Evolutionary conservation across 2,888 invertebrate genomes (phyloP), one percentile per base, ranked within the genome.

Genomic region (Ametastegia equiseti): DNA sequence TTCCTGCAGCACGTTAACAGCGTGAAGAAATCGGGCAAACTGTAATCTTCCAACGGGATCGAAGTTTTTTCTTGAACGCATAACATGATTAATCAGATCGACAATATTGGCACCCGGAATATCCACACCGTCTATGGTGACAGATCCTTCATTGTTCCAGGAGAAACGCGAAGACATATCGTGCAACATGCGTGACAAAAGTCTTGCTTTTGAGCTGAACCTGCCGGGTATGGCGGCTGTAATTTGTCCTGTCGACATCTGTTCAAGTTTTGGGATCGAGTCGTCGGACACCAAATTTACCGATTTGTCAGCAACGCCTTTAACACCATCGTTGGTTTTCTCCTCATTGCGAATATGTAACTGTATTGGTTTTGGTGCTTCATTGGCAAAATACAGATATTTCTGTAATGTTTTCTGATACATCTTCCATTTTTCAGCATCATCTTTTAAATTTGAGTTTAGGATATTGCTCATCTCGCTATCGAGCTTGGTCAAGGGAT

Each of bases 1-100:
- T 23, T 69, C 69, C 42, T 45, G 19, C 2, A 27, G 69, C 23
- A 45, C 30, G 42, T 69, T 42, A 13, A 45, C 45, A 23, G 69
- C 69, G 78, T 45, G 63, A 42, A 82, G 60, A 75, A 82, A 73
- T n/a, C 30, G 60, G 4, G 81, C 81, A 33, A 83, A 80, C 13
- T 75, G 27, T 7, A 0, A 13, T 11, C 75, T 19, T 1, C 80
- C 80, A 0, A 50, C 42, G 1, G 81, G 80, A 36, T 27, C 54
- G 4, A 71, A 67, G 19, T 73, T 71, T 71, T 80, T 80, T 15
- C 78, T 69, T 11, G 73, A 65, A 15, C 81, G 69, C 81, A 80
- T 80, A 5, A 80, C 82, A n/a, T 83, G 81, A 33, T 82, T 82
- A 27, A 81, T 45, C 23, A 82, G 80, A 67, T 81, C 83, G 23